Base-by-base conservation (phyloP, 2,888 invertebrate species). In the Ophioninae sp. region DNA sequence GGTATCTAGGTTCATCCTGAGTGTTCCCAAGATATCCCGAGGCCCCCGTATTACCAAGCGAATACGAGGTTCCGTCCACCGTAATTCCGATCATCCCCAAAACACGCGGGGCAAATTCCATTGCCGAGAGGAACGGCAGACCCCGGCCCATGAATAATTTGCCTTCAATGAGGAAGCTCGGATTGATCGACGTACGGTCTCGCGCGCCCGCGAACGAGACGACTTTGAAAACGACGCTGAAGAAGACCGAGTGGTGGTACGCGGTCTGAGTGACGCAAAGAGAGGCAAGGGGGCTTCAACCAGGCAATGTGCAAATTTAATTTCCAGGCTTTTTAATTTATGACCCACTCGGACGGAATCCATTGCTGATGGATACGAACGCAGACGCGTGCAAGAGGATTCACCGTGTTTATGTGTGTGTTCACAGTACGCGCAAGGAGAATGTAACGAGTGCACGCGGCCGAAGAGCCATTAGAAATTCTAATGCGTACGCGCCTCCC, bases 401-500 rank as follows among this genome's bases (percentile, higher is more conserved):
- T 30, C 51, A n/a, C 20, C 64, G 20, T 56, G n/a, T 17, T 17
- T 74, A 22, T 39, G 39, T 61, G 37, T 51, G 77, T 8, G n/a
- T 64, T 22, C 59, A 44, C 44, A 37, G 30, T 39, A n/a, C 64
- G 22, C 71, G 67, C 17, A 44, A 67, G 79, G 79, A 64, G 74
- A 56, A 74, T 68, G 41, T 71, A 59, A 82, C 63, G 82, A 82
- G 78, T 78, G 78, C 69, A 61, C 74, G 64, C 71, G 65, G 71
- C 59, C 51, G 59, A 58, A 79, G 79, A 82, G 74, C 74, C 73
- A 82, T 82, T 82, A 82, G 82, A 82, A 82, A 79, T 82, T 82
- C 82, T 79, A 82, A 82, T 79, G 82, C 74, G 71, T 81, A 69
- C 39, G 37, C 51, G 13, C 17, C 71, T 10, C 10, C 44, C 72